Conservation (phyloP, 2,888 invertebrate genomes). For the Pristionchus mayeri region DNA sequence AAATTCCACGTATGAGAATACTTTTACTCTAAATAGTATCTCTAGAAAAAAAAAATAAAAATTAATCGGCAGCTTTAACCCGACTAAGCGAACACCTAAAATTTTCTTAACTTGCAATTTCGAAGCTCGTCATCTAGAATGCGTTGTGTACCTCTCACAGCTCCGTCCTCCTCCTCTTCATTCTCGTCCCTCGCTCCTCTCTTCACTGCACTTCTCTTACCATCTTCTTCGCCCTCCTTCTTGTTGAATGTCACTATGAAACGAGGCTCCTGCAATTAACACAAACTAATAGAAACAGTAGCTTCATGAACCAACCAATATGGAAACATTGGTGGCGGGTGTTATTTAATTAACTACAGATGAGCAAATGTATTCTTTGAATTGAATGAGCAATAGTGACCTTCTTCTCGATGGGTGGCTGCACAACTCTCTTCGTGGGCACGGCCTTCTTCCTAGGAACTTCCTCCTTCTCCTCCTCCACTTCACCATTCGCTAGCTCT, state of each 20-base stretch:
- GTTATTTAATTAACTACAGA: too few relatives aligned
- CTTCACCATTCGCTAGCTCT: conserved; percentile 45
- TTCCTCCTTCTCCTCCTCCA: conserved; percentile 38
- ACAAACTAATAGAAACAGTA: too few relatives aligned
- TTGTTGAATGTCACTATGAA: conserved; percentile 33
- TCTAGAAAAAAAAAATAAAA: too few relatives aligned
- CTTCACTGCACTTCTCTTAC: conserved; percentile 26
- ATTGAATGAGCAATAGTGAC: background rate
- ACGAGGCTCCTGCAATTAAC: conserved; percentile 31
- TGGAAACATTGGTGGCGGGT: too few relatives aligned
- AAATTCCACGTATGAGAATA: too few relatives aligned
- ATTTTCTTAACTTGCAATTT: too few relatives aligned
- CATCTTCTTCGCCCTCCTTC: conserved; percentile 2
- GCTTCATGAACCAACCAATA: too few relatives aligned
- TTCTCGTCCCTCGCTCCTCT: conserved; percentile 36
- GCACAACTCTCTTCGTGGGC: background rate
- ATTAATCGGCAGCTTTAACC: too few relatives aligned
- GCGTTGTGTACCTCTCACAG: conserved; percentile 7
- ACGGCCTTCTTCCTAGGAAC: conserved; percentile 14
- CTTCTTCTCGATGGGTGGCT: conserved; percentile 42
- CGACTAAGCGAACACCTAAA: too few relatives aligned
- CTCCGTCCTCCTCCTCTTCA: conserved; percentile 1
- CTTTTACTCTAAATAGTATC: too few relatives aligned
- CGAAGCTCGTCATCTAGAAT: too few relatives aligned
- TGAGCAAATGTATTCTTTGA: too few relatives aligned